These are phyloP conservation scores for Lordiphosa collinella DNA, from an alignment of 1,140 invertebrate genomes.

Conservation along the genomic window DNA sequence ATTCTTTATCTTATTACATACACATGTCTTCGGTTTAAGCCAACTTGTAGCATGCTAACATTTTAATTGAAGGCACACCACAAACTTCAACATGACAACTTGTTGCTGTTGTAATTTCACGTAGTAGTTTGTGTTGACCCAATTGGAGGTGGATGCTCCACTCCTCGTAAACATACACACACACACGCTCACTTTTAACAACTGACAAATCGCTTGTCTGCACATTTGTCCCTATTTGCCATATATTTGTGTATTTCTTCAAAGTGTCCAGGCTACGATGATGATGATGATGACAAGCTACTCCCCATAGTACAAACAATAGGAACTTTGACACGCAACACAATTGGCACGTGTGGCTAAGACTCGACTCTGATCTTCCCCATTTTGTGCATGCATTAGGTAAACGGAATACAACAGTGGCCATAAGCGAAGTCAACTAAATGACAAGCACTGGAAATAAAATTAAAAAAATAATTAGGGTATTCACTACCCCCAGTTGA, in stretches of 20 bases:
- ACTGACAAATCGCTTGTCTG: slow-evolving; percentile 67
- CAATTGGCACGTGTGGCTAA: slow-evolving; percentile 26
- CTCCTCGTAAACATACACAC: neutral
- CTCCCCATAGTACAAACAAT: slow-evolving; percentile 6
- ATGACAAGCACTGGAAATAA: no score
- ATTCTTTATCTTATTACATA: no score
- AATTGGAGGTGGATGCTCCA: slow-evolving; percentile 21
- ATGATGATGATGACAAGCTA: slow-evolving; percentile 25
- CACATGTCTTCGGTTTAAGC: slow-evolving; percentile 12
- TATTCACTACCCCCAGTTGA: no score
- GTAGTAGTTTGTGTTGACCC: slow-evolving; percentile 27
- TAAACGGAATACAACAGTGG: no score
- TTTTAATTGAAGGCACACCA: slow-evolving; percentile 62
- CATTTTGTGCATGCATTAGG: slow-evolving; percentile 9
- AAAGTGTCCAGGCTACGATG: slow-evolving; percentile 33
- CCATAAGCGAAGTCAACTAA: no score
- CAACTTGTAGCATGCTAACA: slow-evolving; percentile 44
- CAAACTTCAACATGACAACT: neutral
- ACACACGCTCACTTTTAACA: slow-evolving; percentile 38
- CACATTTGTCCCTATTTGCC: slow-evolving; percentile 53
- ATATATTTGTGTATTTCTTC: slow-evolving; percentile 60
- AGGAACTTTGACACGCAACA: slow-evolving; percentile 31
- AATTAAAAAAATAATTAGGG: no score
- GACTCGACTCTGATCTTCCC: neutral
- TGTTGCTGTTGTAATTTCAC: slow-evolving; percentile 1